Base-by-base conservation (phyloP, 37 sponge, comb jelly and placozoan genomes). In the Beroe ovata region DNA sequence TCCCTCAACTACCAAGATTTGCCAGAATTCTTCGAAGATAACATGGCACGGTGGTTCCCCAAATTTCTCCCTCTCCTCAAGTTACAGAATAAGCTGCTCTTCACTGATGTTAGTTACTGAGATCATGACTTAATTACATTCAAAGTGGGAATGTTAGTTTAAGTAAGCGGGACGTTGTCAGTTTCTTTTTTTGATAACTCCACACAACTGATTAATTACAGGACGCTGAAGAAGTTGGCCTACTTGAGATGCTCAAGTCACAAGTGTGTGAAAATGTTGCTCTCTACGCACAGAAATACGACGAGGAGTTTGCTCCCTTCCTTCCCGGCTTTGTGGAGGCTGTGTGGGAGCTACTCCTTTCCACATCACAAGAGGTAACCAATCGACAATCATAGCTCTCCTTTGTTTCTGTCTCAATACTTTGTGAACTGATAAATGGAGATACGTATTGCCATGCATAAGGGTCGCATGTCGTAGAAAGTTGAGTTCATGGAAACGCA, bases 231-330 rank as follows among this genome's bases (percentile, higher is more conserved):
- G 93, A 94, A 1, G 96, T 94, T 26, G 96, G 96, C 16, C 93
- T 93, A 23, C 92, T 96, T 62, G 96, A 99, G 92, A 88, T 92
- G 59, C 71, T 95, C 34, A 95, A 94, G 92, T 93, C 99, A 3
- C 96, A 99, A 64, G 94, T 99, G 39, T 99, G 96, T 39, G 92
- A 92, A 26, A 90, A 93, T 21, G 92, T 92, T 29, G 90, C 92
- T 28, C 92, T 99, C 90, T 96, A 96, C 92, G 99, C 99, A 22
- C 99, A 99, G 90, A 99, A 99, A 58, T 99, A 95, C 64, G 99
- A 96, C 60, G 96, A 96, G 25, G 99, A 99, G 89, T 99, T 99
- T 47, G 63, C 89, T 0, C 60, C 89, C 20, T 93, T 90, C 88
- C 90, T 99, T 20, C 95, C 95, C 1, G 89, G 90, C 2, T 99